phyloP scores from a whole-genome alignment of 2,888 invertebrate species.

The Catocala fraxini region DNA sequence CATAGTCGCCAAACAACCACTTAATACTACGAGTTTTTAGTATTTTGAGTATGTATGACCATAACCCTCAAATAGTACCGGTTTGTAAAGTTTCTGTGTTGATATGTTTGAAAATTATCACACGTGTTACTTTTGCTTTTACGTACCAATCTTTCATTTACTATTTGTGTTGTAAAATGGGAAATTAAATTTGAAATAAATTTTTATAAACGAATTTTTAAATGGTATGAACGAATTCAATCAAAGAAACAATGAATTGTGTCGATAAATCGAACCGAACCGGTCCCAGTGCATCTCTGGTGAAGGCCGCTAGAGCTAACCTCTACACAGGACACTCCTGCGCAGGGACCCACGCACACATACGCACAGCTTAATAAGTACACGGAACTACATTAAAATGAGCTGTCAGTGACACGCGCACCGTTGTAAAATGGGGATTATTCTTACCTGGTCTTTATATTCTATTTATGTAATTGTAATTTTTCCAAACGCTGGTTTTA shows the following conservation, averaged over 20 bases:
- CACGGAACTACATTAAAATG: slow-evolving; percentile 55
- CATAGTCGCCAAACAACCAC: slow-evolving; percentile 61
- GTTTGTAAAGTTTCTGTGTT: slow-evolving; percentile 36
- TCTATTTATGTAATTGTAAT: slow-evolving; percentile 68
- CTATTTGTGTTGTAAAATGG: not conserved
- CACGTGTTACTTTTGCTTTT: slow-evolving; percentile 50
- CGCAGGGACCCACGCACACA: slow-evolving; percentile 74
- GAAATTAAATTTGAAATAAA: slow-evolving; percentile 3
- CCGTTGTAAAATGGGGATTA: slow-evolving; percentile 58
- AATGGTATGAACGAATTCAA: slow-evolving; percentile 20
- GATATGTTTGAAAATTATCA: slow-evolving; percentile 38
- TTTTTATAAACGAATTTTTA: slow-evolving; percentile 6
- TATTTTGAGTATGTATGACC: slow-evolving; percentile 36
- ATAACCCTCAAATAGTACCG: slow-evolving; percentile 48
- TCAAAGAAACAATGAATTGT: slow-evolving; percentile 55
- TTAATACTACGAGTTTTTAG: slow-evolving; percentile 29
- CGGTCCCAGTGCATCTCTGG: slow-evolving; percentile 82
- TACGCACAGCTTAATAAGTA: slow-evolving; percentile 51
- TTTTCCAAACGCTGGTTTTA: slow-evolving; percentile 68
- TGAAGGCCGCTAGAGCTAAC: slow-evolving; percentile 84
- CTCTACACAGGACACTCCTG: slow-evolving; percentile 78
- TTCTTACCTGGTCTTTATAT: slow-evolving; percentile 71
- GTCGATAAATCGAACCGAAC: slow-evolving; percentile 74
- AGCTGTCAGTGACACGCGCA: slow-evolving; percentile 59
- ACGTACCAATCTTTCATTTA: slow-evolving; percentile 35